phyloP scores from a whole-genome alignment of 2,888 invertebrate species.

The Cosmia pyralina region DNA sequence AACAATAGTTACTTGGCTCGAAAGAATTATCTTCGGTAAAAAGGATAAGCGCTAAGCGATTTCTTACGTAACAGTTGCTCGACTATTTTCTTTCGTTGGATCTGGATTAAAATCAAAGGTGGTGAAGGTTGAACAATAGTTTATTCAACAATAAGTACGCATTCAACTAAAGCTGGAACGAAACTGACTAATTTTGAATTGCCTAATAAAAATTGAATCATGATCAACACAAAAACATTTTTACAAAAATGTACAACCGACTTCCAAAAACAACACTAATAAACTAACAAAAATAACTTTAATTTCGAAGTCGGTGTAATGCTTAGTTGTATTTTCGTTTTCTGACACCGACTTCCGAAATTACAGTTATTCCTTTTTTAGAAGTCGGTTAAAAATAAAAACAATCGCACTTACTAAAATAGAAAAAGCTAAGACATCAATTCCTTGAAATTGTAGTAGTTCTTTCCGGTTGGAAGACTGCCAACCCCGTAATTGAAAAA shows the following conservation, averaged over 20 bases:
- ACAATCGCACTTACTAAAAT: slow-evolving; percentile 25
- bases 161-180: neutral
- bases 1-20: slow-evolving; percentile 74
- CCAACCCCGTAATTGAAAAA: slow-evolving; percentile 67
- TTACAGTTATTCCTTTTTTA: too few relatives aligned
- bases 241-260: too few relatives aligned
- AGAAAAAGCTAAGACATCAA: slow-evolving; percentile 53
- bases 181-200: neutral
- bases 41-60: slow-evolving; percentile 39
- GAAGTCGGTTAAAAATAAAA: slow-evolving; percentile 39
- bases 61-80: slow-evolving; percentile 19
- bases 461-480: slow-evolving; percentile 51
- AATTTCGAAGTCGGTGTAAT: too few relatives aligned
- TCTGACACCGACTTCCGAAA: too few relatives aligned
- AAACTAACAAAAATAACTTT: too few relatives aligned
- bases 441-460: slow-evolving; percentile 50
- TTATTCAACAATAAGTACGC: neutral
- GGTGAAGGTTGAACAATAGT: too few relatives aligned
- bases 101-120: neutral
- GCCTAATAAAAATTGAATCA: neutral
- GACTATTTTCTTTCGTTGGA: neutral
- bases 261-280: too few relatives aligned
- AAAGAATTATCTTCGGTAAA: slow-evolving; percentile 61
- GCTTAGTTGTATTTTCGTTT: too few relatives aligned
- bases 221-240: too few relatives aligned